These are phyloP conservation scores for Cybosia mesomella DNA, from an alignment of 2,888 invertebrate genomes.

Conservation along the genomic window DNA sequence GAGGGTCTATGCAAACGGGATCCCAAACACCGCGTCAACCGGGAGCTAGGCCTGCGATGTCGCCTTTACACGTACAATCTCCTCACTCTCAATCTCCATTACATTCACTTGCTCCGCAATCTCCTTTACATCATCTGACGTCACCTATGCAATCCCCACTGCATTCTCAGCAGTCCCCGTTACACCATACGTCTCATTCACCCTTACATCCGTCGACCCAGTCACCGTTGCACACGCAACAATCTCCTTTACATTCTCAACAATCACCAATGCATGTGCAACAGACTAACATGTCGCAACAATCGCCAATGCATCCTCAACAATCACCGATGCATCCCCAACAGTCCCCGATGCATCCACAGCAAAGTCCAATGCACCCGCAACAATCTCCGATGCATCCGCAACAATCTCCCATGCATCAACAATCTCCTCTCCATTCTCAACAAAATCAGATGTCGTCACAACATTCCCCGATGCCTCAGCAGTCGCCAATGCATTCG, in stretches of 20 bases:
- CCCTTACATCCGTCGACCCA: conserved; percentile 76
- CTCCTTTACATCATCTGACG: conserved; percentile 68
- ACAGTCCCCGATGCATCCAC: conserved; percentile 65
- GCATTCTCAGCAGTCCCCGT: conserved; percentile 77
- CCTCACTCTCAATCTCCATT: conserved; percentile 74
- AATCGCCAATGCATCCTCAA: conserved; percentile 72
- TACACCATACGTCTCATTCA: conserved; percentile 75
- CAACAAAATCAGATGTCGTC: conserved; percentile 60
- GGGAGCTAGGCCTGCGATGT: conserved; percentile 75
- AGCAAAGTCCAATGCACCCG: conserved; percentile 71
- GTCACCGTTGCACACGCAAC: conserved; percentile 76
- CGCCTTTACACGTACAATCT: conserved; percentile 77
- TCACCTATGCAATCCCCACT: conserved; percentile 78
- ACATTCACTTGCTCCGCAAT: conserved; percentile 67
- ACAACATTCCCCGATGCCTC: conserved; percentile 63
- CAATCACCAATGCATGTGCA: conserved; percentile 78
- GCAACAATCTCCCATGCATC: conserved; percentile 69
- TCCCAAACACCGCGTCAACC: conserved; percentile 62
- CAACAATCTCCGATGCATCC: conserved; percentile 71
- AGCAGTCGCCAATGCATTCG: conserved; percentile 72
- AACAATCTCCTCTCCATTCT: conserved; percentile 67
- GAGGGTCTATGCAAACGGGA: conserved; percentile 51
- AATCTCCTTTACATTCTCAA: conserved; percentile 75
- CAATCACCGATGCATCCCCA: conserved; percentile 76
- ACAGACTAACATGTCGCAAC: conserved; percentile 64